Evolutionary conservation across 2,888 invertebrate genomes (phyloP).

Genomic region (Synanthedon tipuliformis): DNA sequence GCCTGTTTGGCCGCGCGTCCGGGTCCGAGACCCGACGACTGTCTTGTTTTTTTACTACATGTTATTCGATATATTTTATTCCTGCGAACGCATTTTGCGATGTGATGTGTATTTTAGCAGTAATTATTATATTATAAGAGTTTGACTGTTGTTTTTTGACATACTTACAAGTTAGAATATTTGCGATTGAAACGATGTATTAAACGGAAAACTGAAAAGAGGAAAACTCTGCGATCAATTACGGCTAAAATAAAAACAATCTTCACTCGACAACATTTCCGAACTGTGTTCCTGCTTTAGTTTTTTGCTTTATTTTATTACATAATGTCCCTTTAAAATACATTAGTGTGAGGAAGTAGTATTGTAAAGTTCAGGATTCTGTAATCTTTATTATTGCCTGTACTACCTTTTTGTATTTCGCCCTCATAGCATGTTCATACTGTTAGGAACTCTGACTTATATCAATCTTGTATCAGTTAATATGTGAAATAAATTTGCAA

Average conservation of each 20-base stretch:
- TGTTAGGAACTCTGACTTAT: constrained; percentile 64
- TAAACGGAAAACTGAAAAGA: constrained; percentile 25
- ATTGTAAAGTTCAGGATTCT: constrained; percentile 67
- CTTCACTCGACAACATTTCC: constrained; percentile 66
- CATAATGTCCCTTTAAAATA: constrained; percentile 60
- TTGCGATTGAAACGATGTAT: constrained; percentile 53
- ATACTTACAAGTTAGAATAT: constrained; percentile 69
- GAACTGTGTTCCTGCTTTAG: constrained; percentile 69
- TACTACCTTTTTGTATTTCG: constrained; percentile 61
- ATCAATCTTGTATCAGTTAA: constrained; percentile 69
- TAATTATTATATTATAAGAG: constrained; percentile 71
- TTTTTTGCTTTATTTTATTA: constrained; percentile 69
- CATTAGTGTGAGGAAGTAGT: constrained; percentile 67
- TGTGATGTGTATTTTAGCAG: constrained; percentile 73
- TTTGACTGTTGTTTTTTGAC: constrained; percentile 72
- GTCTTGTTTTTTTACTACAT: constrained; percentile 72
- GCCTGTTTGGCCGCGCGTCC: constrained; percentile 61
- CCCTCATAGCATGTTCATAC: constrained; percentile 63
- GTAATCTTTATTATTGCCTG: constrained; percentile 63
- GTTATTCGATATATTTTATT: constrained; percentile 82
- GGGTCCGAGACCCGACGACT: constrained; percentile 50
- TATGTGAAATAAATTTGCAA: constrained; percentile 70
- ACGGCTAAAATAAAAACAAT: constrained; percentile 61
- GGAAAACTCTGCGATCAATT: constrained; percentile 40
- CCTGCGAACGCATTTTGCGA: constrained; percentile 85